A percentile compares a stretch with the other conserved stretches of the same genome.
Conservation (phyloP, 2,888 invertebrate species). For the Diaprepes abbreviatus region DNA sequence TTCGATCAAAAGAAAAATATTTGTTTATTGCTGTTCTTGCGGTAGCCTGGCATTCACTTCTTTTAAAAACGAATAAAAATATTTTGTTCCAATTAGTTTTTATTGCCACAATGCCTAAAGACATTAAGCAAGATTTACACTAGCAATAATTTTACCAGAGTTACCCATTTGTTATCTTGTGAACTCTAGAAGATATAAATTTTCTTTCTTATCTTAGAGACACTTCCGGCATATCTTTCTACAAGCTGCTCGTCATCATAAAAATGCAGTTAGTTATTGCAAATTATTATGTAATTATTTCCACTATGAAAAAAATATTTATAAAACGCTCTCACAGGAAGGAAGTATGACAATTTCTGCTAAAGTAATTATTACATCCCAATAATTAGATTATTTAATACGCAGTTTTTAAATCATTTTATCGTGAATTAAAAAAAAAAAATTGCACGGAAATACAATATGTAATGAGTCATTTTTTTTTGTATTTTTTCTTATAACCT, state of each 20-base stretch:
- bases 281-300: conserved; percentile 23
- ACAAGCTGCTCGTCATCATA: conserved; percentile 6
- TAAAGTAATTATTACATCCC: conserved; percentile 12
- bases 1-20: conserved; percentile 6
- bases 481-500: no score
- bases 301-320: conserved; percentile 14
- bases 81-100: conserved; percentile 17
- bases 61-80: conserved; percentile 4
- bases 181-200: conserved; percentile 21
- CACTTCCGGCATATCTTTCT: conserved; percentile 26
- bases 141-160: conserved; percentile 15
- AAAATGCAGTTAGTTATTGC: conserved; percentile 14
- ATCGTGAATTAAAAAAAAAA: no score
- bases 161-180: conserved; percentile 16
- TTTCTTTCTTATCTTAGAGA: conserved; percentile 27
- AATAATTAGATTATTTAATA: conserved; percentile 1
- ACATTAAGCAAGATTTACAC: conserved; percentile 27
- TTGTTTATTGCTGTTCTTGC: conserved; percentile 9
- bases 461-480: no score
- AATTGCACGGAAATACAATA: no score
- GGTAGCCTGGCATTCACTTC: not conserved
- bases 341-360: conserved; percentile 10
- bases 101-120: not conserved
- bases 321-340: not conserved
- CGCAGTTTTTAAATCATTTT: conserved; percentile 2